A percentile compares a stretch with the other conserved stretches of the same genome.
Evolutionary conservation across 2,113 vertebrate species (phyloP).

Genomic region (Paramisgurnus dabryanus): DNA sequence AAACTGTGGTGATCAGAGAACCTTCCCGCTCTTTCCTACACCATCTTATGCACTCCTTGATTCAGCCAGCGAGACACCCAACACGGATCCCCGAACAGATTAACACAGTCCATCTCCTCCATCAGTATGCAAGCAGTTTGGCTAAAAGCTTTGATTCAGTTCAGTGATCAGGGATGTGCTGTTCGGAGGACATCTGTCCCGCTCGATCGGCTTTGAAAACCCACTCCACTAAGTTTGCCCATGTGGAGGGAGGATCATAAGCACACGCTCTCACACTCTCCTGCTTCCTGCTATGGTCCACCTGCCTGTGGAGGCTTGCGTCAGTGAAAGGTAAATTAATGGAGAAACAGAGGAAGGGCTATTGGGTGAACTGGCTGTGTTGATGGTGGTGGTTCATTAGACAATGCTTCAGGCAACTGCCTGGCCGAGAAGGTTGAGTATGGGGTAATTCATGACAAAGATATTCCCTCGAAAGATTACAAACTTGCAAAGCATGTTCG

Average conservation of each 20-base stretch:
- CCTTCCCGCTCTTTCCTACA: conserved; percentile 1
- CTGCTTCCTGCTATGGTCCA: conserved; percentile 30
- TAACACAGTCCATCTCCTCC: conserved; percentile 16
- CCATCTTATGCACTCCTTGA: conserved; percentile 5
- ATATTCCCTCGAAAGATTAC: conserved; percentile 6
- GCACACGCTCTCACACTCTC: neutral
- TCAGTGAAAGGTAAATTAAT: conserved; percentile 46
- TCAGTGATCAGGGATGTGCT: conserved; percentile 18
- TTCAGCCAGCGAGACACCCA: conserved; percentile 11
- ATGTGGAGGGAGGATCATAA: neutral
- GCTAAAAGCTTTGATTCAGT: conserved; percentile 18
- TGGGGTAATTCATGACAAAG: conserved; percentile 48
- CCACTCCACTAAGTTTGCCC: neutral
- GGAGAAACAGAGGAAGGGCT: conserved; percentile 50
- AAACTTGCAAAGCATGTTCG: neutral
- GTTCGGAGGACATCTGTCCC: conserved; percentile 28
- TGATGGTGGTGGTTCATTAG: conserved; percentile 39
- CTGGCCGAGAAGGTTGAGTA: conserved; percentile 15
- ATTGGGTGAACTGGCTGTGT: conserved; percentile 31
- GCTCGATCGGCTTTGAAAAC: conserved; percentile 23
- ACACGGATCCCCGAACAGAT: conserved; percentile 15
- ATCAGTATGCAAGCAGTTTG: conserved; percentile 32
- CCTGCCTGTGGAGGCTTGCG: conserved; percentile 38
- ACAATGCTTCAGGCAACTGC: conserved; percentile 29
- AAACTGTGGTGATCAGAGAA: neutral